Base-by-base conservation (phyloP, 1,140 invertebrate species). In the Calliopsis andreniformis region DNA sequence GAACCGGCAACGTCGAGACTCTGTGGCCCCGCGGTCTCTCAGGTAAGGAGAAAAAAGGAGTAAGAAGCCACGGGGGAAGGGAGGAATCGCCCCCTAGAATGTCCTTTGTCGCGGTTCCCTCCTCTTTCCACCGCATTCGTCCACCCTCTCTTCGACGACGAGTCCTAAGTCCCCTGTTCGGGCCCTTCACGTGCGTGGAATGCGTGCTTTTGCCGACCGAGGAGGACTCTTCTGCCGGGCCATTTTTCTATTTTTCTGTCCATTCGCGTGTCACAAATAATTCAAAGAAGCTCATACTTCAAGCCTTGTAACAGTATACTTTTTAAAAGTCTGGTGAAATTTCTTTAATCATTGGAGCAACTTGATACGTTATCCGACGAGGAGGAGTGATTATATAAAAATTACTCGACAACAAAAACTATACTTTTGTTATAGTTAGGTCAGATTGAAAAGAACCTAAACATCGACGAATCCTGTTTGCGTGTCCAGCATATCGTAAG, bases 51-150 rank as follows among this genome's bases (percentile, higher is more conserved):
- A 70, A 77, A 80, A 62, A 47, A 71, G 58, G 70, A 71, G 75
- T 82, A 79, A 80, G 49, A 76, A 62, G 56, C 35, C 32, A 18
- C 18, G 14, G 55, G 30, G 59, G 28, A 51, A 58, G 67, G 55
- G 64, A 49, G 55, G 79, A 73, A 76, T 79, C 82, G 76, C 75
- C 80, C 83, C 86, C 84, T 87, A 87, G 86, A 89, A 87, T 89
- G 88, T 89, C 88, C 87, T 88, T 89, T 89, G 88, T 89, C 87
- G 87, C 87, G 81, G 79, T 61, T 53, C 68, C 66, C 69, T 66
- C 62, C 64, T 47, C 70, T 49, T 68, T 45, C 42, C 43, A 1
- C 25, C 51, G 20, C 30, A 12, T 39, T 49, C 47, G 59, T 51
- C 51, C 77, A 64, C 70, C 70, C 82, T 64, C 75, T 82, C 79